Base-by-base conservation (phyloP, 30 jellyfish, hydroid and myxozoan species). In the Sanderia malayensis region DNA sequence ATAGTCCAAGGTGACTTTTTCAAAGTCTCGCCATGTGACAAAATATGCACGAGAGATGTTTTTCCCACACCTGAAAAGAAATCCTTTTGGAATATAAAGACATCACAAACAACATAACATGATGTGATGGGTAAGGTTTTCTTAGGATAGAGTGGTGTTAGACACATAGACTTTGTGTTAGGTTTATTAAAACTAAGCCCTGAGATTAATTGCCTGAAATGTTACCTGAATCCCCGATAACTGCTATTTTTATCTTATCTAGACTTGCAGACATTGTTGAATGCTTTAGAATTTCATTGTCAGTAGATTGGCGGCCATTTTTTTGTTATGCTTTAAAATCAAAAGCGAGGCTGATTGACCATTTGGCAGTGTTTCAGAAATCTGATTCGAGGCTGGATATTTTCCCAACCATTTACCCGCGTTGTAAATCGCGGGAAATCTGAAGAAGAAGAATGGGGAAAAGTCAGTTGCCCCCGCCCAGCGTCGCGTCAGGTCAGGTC, bases 221-320 rank as follows among this genome's bases (percentile, higher is more conserved):
- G 32, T 72, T 57, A 88, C 97, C 97, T 13, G 95, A 82, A 52
- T 89, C 97, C 20, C 97, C 97, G 7, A 89, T 82, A 0, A 89
- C 95, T 31, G 86, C 85, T 13, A 89, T 68, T 58, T 85, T 75
- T 15, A 89, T 76, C 46, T 88, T 77, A 24, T 89, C 97, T 46
- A 89, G 59, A 19, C 81, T 74, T 19, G 85, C 95, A n/a, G 97
- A 77, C 97, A 89, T 89, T 6, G 10, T 61, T 3, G n/a, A 49
- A 49, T 4, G 18, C 8, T 49, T 37, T 37, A 37, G 13, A 13
- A 37, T 13, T 4, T 15, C 11, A 7, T 6, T 6, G 23, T 2
- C 10, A 25, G 11, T 55, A 4, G 7, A 55, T 19, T 18, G 67
- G 31, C 67, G 19, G 19, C 31, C 67, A 55, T 24, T 55, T 55